Conservation (phyloP, 2,113 vertebrate genomes). For the Sclerurus mexicanus region DNA sequence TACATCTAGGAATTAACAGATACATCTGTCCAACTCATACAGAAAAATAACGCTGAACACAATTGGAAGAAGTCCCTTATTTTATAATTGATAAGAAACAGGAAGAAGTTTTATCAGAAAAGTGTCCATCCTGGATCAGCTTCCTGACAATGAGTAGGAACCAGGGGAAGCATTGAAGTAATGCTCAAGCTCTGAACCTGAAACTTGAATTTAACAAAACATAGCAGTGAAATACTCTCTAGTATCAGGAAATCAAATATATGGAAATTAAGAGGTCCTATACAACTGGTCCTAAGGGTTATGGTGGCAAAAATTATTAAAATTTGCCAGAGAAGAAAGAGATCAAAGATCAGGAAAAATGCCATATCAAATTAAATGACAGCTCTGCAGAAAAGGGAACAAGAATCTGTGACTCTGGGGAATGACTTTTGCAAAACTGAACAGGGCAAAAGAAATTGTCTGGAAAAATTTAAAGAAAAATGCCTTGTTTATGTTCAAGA, state of each 20-base stretch:
- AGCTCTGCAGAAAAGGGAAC: neutral
- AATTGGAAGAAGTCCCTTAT: neutral
- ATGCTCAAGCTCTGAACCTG: neutral
- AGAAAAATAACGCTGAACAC: neutral
- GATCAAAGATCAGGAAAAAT: neutral
- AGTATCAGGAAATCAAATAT: neutral
- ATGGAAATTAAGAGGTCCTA: neutral
- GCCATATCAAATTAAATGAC: neutral
- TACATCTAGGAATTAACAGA: neutral
- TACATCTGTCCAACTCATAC: neutral
- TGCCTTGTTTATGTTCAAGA: neutral
- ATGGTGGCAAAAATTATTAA: neutral
- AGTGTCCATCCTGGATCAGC: neutral
- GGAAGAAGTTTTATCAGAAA: constrained; percentile 2
- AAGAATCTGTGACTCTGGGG: neutral
- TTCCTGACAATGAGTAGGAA: neutral
- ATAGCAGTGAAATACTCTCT: neutral
- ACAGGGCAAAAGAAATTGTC: neutral
- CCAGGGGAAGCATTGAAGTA: neutral
- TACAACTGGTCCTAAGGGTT: neutral
- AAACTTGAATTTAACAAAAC: neutral
- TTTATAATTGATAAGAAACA: neutral
- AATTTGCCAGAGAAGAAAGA: neutral
- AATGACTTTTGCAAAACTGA: neutral
- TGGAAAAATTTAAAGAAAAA: neutral